These are phyloP conservation scores for Chalcosyrphus nemorum DNA, from an alignment of 2,888 invertebrate genomes.

Conservation along the genomic window DNA sequence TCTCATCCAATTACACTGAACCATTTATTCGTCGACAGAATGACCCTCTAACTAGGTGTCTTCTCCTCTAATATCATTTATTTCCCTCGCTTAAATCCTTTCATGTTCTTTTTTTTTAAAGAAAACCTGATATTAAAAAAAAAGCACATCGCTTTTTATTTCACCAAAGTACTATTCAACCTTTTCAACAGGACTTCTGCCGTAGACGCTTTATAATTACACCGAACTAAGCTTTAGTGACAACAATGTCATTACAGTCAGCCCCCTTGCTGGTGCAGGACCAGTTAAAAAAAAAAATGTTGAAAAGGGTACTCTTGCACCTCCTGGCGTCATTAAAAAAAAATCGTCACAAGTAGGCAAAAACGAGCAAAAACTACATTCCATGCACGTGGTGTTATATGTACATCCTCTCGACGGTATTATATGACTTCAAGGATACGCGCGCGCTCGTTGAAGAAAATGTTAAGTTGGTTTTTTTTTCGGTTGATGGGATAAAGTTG, in stretches of 20 bases:
- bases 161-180: conserved; percentile 36
- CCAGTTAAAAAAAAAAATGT: background rate
- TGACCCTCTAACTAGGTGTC: conserved; percentile 48
- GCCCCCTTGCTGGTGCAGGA: no score
- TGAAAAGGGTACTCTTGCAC: conserved; percentile 52
- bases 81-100: conserved; percentile 41
- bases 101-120: conserved; percentile 6
- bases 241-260: conserved; percentile 50
- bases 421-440: conserved; percentile 19
- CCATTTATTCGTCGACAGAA: conserved; percentile 30
- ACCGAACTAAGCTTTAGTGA: conserved; percentile 53
- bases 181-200: conserved; percentile 32
- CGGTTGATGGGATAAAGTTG: no score
- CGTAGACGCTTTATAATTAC: conserved; percentile 56
- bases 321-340: conserved; percentile 39
- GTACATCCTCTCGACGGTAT: conserved; percentile 6
- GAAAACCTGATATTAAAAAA: conserved; percentile 30
- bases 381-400: conserved; percentile 23
- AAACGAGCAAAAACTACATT: conserved; percentile 9
- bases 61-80: conserved; percentile 6
- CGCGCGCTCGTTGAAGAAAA: conserved; percentile 25
- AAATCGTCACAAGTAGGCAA: conserved; percentile 39
- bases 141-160: conserved; percentile 51
- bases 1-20: conserved; percentile 1
- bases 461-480: conserved; percentile 19